Conservation (phyloP, 2,113 vertebrate species). For the Melanerpes formicivorus region DNA sequence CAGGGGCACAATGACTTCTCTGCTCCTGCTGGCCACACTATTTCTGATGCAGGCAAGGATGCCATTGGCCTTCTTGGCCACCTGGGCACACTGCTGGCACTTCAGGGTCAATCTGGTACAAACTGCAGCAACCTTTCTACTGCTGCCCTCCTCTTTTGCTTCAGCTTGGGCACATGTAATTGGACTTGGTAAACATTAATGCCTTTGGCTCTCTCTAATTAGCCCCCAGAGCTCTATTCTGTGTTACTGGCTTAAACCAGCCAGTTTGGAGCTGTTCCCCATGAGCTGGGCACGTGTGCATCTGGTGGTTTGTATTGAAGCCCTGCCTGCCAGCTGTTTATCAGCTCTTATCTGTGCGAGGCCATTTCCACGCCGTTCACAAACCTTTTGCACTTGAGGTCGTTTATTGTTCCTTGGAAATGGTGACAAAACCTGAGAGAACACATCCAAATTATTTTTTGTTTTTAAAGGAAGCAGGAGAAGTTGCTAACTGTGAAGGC, state of each 20-base stretch:
- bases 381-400: background rate
- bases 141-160: background rate
- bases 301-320: background rate
- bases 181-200: accelerated
- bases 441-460: background rate
- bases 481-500: background rate
- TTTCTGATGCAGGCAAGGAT: too few species aligned
- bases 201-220: background rate
- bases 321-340: background rate
- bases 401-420: background rate
- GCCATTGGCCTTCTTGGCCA: too few species aligned
- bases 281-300: background rate
- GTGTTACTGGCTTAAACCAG: background rate
- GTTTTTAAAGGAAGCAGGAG: background rate
- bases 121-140: too few species aligned
- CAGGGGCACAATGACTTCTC: too few species aligned
- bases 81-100: too few species aligned
- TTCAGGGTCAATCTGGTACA: too few species aligned
- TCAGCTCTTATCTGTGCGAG: background rate
- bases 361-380: background rate
- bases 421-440: background rate
- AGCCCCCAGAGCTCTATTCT: background rate
- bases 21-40: too few species aligned
- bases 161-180: background rate
- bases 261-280: background rate